These are phyloP conservation scores for Sphaerophoria taeniata DNA, from an alignment of 2,888 invertebrate species.

Conservation along the genomic window DNA sequence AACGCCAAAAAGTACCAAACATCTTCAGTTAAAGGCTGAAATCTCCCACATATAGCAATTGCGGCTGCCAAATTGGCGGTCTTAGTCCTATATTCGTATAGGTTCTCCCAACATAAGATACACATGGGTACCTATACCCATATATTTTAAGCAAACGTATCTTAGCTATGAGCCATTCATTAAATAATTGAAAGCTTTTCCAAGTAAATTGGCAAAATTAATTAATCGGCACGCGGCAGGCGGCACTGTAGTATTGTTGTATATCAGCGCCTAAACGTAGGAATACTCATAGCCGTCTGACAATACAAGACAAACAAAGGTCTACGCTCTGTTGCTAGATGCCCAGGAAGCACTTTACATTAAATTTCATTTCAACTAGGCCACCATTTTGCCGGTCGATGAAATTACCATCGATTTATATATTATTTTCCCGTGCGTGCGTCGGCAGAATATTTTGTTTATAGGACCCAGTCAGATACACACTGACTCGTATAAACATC, in stretches of 20 bases:
- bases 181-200: slow-evolving; percentile 60
- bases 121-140: no score
- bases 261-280: slow-evolving; percentile 34
- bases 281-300: slow-evolving; percentile 38
- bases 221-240: slow-evolving; percentile 64
- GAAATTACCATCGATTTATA: slow-evolving; percentile 56
- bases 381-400: not conserved
- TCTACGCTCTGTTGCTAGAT: not conserved
- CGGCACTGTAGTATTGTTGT: slow-evolving; percentile 8
- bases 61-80: slow-evolving; percentile 53
- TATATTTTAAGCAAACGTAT: no score
- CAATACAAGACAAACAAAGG: slow-evolving; percentile 38
- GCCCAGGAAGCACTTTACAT: slow-evolving; percentile 8
- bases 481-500: slow-evolving; percentile 31
- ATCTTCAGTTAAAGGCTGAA: slow-evolving; percentile 32
- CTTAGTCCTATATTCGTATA: not conserved
- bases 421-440: slow-evolving; percentile 57
- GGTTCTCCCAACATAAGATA: slow-evolving; percentile 2
- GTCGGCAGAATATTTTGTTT: slow-evolving; percentile 56
- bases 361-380: slow-evolving; percentile 13
- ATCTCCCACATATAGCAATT: not conserved
- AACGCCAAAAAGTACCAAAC: slow-evolving; percentile 28
- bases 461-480: slow-evolving; percentile 44
- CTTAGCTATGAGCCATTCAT: slow-evolving; percentile 25
- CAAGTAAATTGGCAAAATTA: slow-evolving; percentile 69